phyloP scores from a whole-genome alignment of 2,888 invertebrate genomes.

The Antheraea yamamai region DNA sequence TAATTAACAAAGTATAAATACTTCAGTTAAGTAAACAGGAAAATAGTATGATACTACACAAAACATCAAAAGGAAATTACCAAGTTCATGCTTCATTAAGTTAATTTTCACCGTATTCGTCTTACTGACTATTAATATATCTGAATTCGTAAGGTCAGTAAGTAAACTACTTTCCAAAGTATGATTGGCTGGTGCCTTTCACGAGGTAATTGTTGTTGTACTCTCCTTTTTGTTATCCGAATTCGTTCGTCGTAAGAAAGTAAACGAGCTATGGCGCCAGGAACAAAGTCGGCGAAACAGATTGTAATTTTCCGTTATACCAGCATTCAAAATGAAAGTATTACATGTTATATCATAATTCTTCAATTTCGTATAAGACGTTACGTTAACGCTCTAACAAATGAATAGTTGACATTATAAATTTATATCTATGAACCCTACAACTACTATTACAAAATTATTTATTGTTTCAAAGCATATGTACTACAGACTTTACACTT shows the following conservation, averaged over 20 bases:
- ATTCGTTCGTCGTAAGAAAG: conserved; percentile 43
- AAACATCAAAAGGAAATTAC: conserved; percentile 6
- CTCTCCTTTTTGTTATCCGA: conserved; percentile 65
- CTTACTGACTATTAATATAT: conserved; percentile 36
- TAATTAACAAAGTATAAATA: neutral
- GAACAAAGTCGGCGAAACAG: neutral
- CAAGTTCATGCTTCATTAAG: conserved; percentile 36
- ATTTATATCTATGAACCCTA: neutral
- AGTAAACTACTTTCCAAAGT: conserved; percentile 70
- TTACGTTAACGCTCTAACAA: neutral
- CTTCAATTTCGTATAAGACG: neutral
- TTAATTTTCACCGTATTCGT: conserved; percentile 41
- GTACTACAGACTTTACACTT: neutral
- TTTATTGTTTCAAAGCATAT: neutral
- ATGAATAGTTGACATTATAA: neutral
- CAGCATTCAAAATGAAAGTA: conserved; percentile 20
- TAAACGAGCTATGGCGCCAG: conserved; percentile 25
- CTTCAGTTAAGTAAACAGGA: neutral
- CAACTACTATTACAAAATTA: neutral
- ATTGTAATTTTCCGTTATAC: neutral
- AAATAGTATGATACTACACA: neutral
- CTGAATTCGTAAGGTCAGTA: conserved; percentile 63
- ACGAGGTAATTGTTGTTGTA: conserved; percentile 64
- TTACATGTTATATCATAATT: neutral
- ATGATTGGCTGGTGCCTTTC: conserved; percentile 65